Evolutionary conservation across 1,140 invertebrate genomes (phyloP).

Genomic region (Magallana angulata): DNA sequence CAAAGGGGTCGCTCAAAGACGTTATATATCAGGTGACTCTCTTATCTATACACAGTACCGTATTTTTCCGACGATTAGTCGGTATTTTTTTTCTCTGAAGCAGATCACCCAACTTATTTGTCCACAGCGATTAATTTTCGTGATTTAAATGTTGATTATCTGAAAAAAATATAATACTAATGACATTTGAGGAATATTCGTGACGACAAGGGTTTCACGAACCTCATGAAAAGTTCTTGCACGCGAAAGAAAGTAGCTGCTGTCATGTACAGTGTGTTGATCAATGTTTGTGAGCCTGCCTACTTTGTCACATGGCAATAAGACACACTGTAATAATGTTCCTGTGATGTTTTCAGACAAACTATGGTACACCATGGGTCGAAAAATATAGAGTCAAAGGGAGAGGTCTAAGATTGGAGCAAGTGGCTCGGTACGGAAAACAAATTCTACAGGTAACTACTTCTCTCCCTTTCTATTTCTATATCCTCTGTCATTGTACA

Average conservation of each 20-base stretch:
- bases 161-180: too few species aligned
- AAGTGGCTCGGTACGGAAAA: slow-evolving; percentile 91
- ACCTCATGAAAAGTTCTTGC: too few species aligned
- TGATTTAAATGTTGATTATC: too few species aligned
- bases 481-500: background rate
- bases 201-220: too few species aligned
- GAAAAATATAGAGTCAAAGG: slow-evolving; percentile 85
- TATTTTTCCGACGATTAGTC: too few species aligned
- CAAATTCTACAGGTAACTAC: slow-evolving; percentile 87
- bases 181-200: too few species aligned
- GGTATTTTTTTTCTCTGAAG: too few species aligned
- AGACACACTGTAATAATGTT: background rate
- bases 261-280: background rate
- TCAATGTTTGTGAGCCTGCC: background rate
- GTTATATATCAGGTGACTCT: slow-evolving; percentile 89
- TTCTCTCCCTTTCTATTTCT: background rate
- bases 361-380: slow-evolving; percentile 86
- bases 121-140: too few species aligned
- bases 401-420: slow-evolving; percentile 86
- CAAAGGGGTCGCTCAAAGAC: slow-evolving; percentile 91
- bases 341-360: slow-evolving; percentile 77
- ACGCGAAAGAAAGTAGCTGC: background rate
- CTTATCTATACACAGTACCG: too few species aligned
- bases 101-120: too few species aligned
- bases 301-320: background rate